A percentile compares a stretch with the other conserved stretches of the same genome.
These are phyloP conservation scores for Aromia moschata DNA, from an alignment of 2,888 invertebrate species.

Conservation along the genomic window DNA sequence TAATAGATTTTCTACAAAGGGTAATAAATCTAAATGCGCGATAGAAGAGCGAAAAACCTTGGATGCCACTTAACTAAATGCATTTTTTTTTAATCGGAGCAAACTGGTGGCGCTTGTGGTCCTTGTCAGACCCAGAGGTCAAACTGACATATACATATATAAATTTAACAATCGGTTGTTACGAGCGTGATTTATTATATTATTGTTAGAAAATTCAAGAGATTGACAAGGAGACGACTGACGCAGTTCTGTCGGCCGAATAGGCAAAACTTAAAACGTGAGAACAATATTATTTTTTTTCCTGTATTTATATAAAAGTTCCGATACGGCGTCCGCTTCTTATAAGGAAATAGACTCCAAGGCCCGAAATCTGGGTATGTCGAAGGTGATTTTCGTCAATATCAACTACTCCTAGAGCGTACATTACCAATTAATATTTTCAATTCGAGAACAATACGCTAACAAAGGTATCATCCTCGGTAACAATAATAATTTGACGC, in stretches of 20 bases:
- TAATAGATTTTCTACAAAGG: not conserved
- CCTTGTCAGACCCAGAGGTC: constrained; percentile 16
- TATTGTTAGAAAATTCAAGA: constrained; percentile 5
- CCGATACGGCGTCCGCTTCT: not conserved
- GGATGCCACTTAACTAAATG: too few relatives aligned
- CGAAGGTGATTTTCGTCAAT: not conserved
- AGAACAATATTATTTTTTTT: constrained; percentile 1
- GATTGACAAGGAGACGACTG: constrained; percentile 19
- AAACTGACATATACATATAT: constrained; percentile 8
- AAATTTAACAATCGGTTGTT: constrained; percentile 4
- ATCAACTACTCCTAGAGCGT: not conserved
- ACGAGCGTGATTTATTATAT: constrained; percentile 11
- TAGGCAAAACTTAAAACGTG: not conserved
- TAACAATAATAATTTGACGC: not conserved
- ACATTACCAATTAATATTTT: not conserved
- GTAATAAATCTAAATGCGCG: too few relatives aligned
- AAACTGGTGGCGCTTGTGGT: constrained; percentile 19
- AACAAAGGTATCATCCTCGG: not conserved
- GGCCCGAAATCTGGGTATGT: not conserved
- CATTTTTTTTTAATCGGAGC: too few relatives aligned
- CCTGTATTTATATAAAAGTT: not conserved
- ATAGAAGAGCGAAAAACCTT: not conserved
- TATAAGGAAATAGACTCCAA: not conserved
- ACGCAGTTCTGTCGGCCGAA: constrained; percentile 5
- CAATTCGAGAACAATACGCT: not conserved